Evolutionary conservation across 1,140 invertebrate genomes (phyloP).

Genomic region (Cydia amplana): DNA sequence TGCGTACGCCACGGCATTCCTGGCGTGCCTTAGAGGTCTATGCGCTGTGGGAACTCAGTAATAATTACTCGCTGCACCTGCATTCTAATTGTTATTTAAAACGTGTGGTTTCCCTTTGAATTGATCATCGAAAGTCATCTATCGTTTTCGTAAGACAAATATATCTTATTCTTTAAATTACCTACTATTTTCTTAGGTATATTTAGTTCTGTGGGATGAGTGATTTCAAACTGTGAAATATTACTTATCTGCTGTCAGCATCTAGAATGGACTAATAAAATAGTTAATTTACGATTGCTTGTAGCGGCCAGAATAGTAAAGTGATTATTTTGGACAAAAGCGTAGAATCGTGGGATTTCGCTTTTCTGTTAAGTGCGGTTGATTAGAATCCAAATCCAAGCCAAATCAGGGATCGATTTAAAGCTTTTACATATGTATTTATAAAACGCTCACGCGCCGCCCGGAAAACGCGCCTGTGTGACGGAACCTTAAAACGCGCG

Average conservation of each 20-base stretch:
- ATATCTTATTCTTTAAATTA: no score
- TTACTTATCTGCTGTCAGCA: neutral
- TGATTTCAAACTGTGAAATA: neutral
- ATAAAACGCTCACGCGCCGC: no score
- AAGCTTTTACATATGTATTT: no score
- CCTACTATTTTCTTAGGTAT: no score
- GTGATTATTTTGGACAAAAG: neutral
- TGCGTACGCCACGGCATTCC: conserved; percentile 8
- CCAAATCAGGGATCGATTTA: no score
- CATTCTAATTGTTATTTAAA: conserved; percentile 25
- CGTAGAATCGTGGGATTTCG: neutral
- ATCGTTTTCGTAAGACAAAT: neutral
- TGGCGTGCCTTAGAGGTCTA: neutral
- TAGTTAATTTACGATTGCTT: neutral
- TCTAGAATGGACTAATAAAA: neutral
- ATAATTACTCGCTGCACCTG: conserved; percentile 22
- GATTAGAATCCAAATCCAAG: no score
- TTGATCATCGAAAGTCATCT: neutral
- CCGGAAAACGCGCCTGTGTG: no score
- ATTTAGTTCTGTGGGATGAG: neutral
- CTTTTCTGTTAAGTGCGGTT: neutral
- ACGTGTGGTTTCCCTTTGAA: neutral
- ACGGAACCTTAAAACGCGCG: no score
- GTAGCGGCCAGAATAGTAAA: neutral
- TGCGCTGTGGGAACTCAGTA: conserved; percentile 20